Evolutionary conservation across 53 echinoderm and acorn worm genomes (phyloP), one percentile per base, ranked within the genome.

Genomic region (Echinometra lucunter): DNA sequence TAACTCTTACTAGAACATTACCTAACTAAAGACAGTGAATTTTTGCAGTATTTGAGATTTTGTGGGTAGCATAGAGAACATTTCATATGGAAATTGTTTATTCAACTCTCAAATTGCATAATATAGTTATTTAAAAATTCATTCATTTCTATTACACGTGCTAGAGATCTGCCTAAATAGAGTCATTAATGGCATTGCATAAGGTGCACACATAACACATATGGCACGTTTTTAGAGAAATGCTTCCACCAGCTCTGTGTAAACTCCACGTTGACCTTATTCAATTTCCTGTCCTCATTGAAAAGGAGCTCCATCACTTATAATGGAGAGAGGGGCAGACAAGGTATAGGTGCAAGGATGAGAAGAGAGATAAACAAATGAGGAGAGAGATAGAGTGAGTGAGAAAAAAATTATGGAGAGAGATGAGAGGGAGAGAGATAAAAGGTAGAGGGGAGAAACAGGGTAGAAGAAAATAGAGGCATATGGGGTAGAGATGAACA

Each of bases 281-380:
- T 85, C 85, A 85, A 85, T 85, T 85, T 85, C 85, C 85, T 85
- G 85, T 49, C 30, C 49, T 47, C 49, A 6, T 49, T 49, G 85
- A 49, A 28, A 28, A 4, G 3, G 44, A 49, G 85, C 38, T 78
- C 78, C 69, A 32, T 69, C 32, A 69, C 69, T 69, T 69, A 7
- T 32, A 1, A 30, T 0, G 34, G 69, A 32, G 32, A 69, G 69
- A 69, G 69, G 15, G 69, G 34, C 69, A 63, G 25, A 63, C 21
- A 63, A 6, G 63, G 63, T 63, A 74, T 0, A 44, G 81, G 63
- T 9, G 4, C 19, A 44, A 25, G 40, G 44, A 42, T 21, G 18
- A 8, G 6, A 81, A 21, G n/a, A 40, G 44, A 44, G 38, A n/a
- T n/a, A 81, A 38, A 18, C 11, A 32, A 37, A 35, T 4, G 30